Evolutionary conservation across 2,113 vertebrate species (phyloP).

Genomic region (rabbit (Oryctolagus cuniculus)): mOryCun1.1 NC_091441.1:57389001-57389500

Average conservation of each 20-base stretch:
- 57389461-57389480: constrained; percentile 19
- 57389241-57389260: not conserved
- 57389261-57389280: not conserved
- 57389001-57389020: no score
- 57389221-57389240: not conserved
- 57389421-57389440: constrained; percentile 58
- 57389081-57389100: no score
- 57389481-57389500: not conserved
- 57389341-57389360: not conserved
- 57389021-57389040: no score
- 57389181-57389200: constrained; percentile 24
- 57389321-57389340: not conserved
- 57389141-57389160: no score
- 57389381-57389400: not conserved
- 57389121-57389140: no score
- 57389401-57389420: constrained; percentile 31
- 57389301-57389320: not conserved
- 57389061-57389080: no score
- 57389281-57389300: not conserved
- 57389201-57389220: constrained; percentile 4
- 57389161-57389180: constrained; percentile 27
- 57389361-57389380: not conserved
- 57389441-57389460: constrained; percentile 36
- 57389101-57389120: no score
- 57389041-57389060: no score